Base-by-base conservation (phyloP, 2,888 invertebrate species). In the Plusia festucae region DNA sequence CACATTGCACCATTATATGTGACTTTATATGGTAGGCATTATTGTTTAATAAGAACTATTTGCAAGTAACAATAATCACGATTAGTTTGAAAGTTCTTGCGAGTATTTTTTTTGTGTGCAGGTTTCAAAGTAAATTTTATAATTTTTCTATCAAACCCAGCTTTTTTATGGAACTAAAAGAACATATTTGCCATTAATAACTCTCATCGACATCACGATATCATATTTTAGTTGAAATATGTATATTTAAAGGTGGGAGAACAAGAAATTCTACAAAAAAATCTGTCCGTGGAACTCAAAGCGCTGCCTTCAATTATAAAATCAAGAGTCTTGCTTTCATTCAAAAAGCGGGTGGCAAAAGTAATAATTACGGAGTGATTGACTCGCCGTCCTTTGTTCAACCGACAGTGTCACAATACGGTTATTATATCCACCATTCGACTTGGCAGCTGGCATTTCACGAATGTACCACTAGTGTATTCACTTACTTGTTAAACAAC, bases 401-500 rank as follows among this genome's bases (percentile, higher is more conserved):
- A 81, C 81, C 80, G 84, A 81, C 82, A 76, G 61, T 70, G 78
- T 79, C 82, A 81, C 81, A 84, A 82, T 68, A 76, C 71, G 70
- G 75, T 84, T 82, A 85, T 87, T 87, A 86, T 65, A 72, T 64
- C 70, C 68, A 79, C 55, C 70, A 71, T 65, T 63, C 60, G 44
- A 65, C 55, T 84, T 90, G 86, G 70, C 91, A 89, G 88, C 82
- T 91, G 91, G 86, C 91, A 90, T 91, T 91, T 91, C 90, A 90
- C 89, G 90, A 89, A 86, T 79, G 70, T 68, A 68, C 75, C 66
- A 72, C n/a, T n/a, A n/a, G n/a, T n/a, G n/a, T n/a, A n/a, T 73
- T 76, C 66, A 70, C 75, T 66, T 69, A 80, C 78, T 85, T 71
- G 83, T 81, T 77, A 27, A 66, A 81, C 84, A 82, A 83, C 85